Percentiles rank a stretch among this genome's conserved stretches.
These are phyloP conservation scores for Platichthys flesus DNA, from an alignment of 2,113 vertebrate genomes.

Conservation along the genomic window DNA sequence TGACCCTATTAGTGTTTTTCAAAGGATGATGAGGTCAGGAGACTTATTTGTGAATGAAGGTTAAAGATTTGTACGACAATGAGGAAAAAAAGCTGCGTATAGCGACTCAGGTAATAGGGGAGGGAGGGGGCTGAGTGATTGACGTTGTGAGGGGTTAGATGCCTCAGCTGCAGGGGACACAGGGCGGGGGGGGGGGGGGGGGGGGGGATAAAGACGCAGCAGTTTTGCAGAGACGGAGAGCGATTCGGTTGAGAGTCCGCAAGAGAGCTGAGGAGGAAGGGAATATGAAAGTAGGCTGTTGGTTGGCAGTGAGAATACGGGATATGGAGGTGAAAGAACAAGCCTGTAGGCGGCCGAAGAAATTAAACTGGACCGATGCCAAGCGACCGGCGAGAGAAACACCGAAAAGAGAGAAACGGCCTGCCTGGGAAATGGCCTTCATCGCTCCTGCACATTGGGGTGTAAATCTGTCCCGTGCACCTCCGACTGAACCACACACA, in stretches of 20 bases:
- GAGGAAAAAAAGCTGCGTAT: not conserved
- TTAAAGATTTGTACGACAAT: not conserved
- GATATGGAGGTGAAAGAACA: conserved; percentile 47
- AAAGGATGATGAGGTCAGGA: not conserved
- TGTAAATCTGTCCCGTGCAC: conserved; percentile 73
- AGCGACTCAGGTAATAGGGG: not conserved
- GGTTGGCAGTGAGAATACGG: conserved; percentile 28
- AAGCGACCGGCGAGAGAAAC: conserved; percentile 38
- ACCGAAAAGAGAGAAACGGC: conserved; percentile 51
- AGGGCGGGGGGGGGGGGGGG: conserved; percentile 12
- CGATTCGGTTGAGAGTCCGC: conserved; percentile 28
- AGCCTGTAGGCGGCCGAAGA: conserved; percentile 57
- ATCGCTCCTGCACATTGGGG: conserved; percentile 49
- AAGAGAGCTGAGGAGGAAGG: conserved; percentile 36
- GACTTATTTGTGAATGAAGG: not conserved
- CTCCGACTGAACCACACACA: conserved; percentile 54
- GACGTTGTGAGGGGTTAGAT: conserved; percentile 17
- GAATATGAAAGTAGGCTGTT: conserved; percentile 38
- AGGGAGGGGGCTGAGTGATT: conserved; percentile 8
- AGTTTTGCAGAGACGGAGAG: conserved; percentile 46
- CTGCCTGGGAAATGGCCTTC: conserved; percentile 67
- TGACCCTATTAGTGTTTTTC: not conserved
- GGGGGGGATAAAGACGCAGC: conserved; percentile 42
- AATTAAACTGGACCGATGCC: conserved; percentile 73
- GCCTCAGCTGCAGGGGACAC: conserved; percentile 34